phyloP scores from a whole-genome alignment of 2,113 vertebrate species.

The Podiceps cristatus region DNA sequence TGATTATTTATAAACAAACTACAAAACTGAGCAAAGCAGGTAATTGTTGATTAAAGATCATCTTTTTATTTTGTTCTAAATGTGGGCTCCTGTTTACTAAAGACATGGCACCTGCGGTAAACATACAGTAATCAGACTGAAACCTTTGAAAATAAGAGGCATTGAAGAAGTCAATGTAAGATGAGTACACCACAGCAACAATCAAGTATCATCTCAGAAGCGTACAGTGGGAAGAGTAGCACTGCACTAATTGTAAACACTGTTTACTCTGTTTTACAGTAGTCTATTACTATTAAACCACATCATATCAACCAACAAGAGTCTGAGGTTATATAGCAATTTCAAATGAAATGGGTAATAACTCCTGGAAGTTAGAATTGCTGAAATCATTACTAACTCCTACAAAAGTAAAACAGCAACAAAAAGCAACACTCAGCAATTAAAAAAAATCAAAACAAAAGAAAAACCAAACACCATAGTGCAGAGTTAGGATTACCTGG shows the following conservation, averaged over 20 bases:
- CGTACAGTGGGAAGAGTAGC: not conserved
- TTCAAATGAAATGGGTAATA: not conserved
- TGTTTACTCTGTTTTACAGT: not conserved
- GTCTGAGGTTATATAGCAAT: accelerated
- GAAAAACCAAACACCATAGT: no score
- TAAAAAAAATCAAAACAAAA: not conserved
- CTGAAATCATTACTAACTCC: not conserved
- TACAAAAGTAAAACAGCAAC: not conserved
- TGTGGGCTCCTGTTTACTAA: not conserved
- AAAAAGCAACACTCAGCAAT: not conserved
- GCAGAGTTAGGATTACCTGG: not conserved
- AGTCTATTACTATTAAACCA: not conserved
- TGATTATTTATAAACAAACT: conserved; percentile 1
- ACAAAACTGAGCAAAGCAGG: not conserved
- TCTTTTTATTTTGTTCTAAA: not conserved
- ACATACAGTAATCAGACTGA: not conserved
- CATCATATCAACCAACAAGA: not conserved
- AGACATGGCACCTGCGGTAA: accelerated
- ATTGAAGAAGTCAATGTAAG: not conserved
- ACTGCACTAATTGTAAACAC: not conserved
- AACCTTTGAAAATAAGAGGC: not conserved
- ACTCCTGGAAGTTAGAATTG: not conserved
- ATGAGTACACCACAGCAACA: not conserved
- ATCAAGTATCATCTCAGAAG: not conserved
- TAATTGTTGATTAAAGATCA: not conserved